Evolutionary conservation across 2,888 invertebrate species (phyloP).

Genomic region (Eilema caniola): DNA sequence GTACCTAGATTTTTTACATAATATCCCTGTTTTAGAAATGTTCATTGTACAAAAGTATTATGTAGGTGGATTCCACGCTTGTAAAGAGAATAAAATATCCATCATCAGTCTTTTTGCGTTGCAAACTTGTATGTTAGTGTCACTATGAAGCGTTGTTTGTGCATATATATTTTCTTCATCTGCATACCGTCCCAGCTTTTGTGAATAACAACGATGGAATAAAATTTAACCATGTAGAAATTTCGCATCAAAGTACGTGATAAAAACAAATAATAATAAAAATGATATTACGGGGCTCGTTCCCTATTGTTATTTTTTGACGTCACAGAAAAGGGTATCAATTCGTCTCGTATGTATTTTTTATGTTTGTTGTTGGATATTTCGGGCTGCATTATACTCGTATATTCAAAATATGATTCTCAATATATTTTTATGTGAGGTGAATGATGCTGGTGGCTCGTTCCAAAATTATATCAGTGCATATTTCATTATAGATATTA

Average conservation of each 20-base stretch:
- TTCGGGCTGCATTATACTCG: conserved; percentile 35
- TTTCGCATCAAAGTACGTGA: conserved; percentile 46
- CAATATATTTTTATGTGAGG: conserved; percentile 16
- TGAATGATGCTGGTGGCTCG: background rate
- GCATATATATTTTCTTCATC: conserved; percentile 34
- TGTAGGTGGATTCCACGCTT: background rate
- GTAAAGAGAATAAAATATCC: background rate
- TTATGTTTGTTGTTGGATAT: conserved; percentile 43
- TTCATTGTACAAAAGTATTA: background rate
- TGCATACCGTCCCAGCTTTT: conserved; percentile 42
- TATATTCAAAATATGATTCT: conserved; percentile 22
- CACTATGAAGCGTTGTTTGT: background rate
- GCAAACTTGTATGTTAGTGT: background rate
- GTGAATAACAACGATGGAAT: conserved; percentile 37
- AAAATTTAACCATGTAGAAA: conserved; percentile 51
- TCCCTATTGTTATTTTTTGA: conserved; percentile 47
- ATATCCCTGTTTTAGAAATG: background rate
- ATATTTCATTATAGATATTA: too few relatives aligned
- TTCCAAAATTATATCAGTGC: conserved; percentile 8
- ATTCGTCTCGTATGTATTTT: conserved; percentile 47
- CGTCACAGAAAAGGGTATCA: conserved; percentile 45
- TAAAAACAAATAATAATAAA: conserved; percentile 54
- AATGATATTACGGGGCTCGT: conserved; percentile 42
- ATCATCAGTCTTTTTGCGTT: background rate
- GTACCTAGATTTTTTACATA: background rate